These are phyloP conservation scores for Sebastiscus tertius DNA, from an alignment of 2,797 vertebrate species.

Conservation along the genomic window DNA sequence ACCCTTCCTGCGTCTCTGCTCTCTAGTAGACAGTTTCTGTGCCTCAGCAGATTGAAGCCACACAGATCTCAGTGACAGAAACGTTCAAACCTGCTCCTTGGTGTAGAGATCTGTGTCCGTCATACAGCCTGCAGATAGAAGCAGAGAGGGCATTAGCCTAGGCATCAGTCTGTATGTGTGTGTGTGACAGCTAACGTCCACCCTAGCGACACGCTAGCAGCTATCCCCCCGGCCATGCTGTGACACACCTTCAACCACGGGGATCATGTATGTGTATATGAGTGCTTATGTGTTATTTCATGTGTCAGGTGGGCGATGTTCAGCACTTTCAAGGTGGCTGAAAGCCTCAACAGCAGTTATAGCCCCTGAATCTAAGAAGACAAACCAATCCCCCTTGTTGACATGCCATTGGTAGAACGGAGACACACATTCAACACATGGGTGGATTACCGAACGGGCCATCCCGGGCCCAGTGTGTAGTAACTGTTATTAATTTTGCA, in stretches of 20 bases:
- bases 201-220: conserved; percentile 76
- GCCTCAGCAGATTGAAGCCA: conserved; percentile 59
- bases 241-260: conserved; percentile 73
- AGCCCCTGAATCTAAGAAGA: background rate
- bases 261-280: conserved; percentile 43
- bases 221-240: conserved; percentile 64
- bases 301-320: conserved; percentile 37
- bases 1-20: background rate
- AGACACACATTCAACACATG: conserved; percentile 3
- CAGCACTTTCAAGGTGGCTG: conserved; percentile 55
- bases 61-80: conserved; percentile 52
- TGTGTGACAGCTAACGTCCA: conserved; percentile 67
- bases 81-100: conserved; percentile 39
- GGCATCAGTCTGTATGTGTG: conserved; percentile 13
- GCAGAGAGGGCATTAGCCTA: conserved; percentile 42
- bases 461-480: accelerated
- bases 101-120: conserved; percentile 47
- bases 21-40: conserved; percentile 6
- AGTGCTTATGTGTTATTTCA: conserved; percentile 35
- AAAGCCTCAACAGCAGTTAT: conserved; percentile 10
- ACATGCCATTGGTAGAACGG: background rate
- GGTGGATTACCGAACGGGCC: too few species aligned
- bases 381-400: conserved; percentile 12
- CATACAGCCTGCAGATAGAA: conserved; percentile 43
- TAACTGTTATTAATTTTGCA: background rate